These are phyloP conservation scores for Picathartes gymnocephalus DNA, from an alignment of 2,113 vertebrate species.

Conservation along the genomic window DNA sequence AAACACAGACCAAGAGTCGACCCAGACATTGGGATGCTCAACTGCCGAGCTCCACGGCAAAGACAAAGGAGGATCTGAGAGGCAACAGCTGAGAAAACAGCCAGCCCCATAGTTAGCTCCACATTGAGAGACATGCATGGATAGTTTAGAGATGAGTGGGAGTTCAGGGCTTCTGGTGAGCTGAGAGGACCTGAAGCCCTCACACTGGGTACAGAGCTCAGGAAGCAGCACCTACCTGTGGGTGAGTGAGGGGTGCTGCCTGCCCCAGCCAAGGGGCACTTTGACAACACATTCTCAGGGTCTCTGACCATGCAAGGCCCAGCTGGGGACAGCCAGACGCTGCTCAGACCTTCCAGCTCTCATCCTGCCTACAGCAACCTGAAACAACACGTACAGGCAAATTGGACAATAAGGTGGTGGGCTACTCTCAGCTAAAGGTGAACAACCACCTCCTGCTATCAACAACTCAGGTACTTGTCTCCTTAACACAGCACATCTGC, in stretches of 20 bases:
- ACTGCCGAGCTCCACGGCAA: not conserved
- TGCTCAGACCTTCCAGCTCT: not conserved
- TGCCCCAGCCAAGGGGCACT: not conserved
- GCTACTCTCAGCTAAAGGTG: not conserved
- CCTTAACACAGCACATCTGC: not conserved
- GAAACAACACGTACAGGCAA: not conserved
- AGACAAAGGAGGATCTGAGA: not conserved
- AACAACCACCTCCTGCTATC: not conserved
- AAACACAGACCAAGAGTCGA: not conserved
- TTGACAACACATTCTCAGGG: fast-evolving
- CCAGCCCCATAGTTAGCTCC: not conserved
- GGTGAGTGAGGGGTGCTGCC: fast-evolving
- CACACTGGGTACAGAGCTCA: not conserved
- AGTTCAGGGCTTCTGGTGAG: not conserved
- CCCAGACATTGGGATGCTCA: not conserved
- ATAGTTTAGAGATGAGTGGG: not conserved
- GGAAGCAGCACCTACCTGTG: fast-evolving
- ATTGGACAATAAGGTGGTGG: not conserved
- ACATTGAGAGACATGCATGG: fast-evolving
- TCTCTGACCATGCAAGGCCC: not conserved
- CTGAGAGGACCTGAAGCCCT: not conserved
- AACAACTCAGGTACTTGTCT: not conserved
- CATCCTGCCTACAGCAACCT: not conserved
- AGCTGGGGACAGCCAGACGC: fast-evolving
- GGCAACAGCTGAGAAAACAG: not conserved